These are phyloP conservation scores for Phrynocephalus guinanensis DNA, from an alignment of 2,797 vertebrate genomes.

Conservation along the genomic window DNA sequence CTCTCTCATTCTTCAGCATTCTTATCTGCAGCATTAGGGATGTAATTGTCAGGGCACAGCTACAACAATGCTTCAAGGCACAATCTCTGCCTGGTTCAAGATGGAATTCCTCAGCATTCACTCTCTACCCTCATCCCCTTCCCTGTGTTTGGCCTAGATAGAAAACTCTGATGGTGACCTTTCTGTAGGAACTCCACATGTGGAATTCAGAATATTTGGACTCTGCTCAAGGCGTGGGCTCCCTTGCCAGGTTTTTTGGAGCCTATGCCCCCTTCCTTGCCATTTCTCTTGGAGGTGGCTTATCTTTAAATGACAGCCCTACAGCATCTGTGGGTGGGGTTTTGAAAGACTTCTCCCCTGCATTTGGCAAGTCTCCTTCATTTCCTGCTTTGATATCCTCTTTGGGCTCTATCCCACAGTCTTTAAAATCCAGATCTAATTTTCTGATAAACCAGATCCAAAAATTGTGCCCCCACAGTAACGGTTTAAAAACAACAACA, in stretches of 20 bases:
- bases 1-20: background rate
- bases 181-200: background rate
- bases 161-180: background rate
- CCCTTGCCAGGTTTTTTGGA: background rate
- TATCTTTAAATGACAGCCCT: background rate
- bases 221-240: background rate
- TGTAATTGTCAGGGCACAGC: background rate
- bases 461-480: no score
- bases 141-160: background rate
- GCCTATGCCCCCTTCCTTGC: background rate
- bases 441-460: no score
- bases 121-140: background rate
- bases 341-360: background rate
- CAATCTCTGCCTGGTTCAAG: background rate
- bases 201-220: background rate
- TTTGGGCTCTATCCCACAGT: background rate
- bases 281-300: background rate
- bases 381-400: no score
- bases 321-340: background rate
- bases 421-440: no score
- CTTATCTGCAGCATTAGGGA: background rate
- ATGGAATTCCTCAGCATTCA: background rate
- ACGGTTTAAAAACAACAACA: no score
- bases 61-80: background rate
- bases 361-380: background rate